Evolutionary conservation across 2,888 invertebrate genomes (phyloP).

Genomic region (Hydrotaea diabolus): DNA sequence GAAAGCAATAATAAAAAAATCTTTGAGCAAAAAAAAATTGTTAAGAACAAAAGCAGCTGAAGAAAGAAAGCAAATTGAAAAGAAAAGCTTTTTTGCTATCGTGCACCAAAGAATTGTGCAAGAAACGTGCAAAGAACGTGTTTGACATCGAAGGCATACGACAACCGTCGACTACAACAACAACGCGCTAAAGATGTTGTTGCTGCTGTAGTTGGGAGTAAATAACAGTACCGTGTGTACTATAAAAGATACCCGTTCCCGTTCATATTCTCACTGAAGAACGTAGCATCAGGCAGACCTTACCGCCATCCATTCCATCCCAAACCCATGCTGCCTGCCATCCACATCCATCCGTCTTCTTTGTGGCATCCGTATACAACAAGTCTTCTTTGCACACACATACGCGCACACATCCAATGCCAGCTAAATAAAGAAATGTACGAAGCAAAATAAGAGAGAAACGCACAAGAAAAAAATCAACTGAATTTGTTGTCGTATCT

Average conservation of each 20-base stretch:
- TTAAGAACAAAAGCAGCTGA: not conserved
- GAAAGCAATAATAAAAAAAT: no score
- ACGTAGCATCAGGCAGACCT: slow-evolving; percentile 18
- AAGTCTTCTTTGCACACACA: slow-evolving; percentile 2
- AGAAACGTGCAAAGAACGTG: slow-evolving; percentile 69
- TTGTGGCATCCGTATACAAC: slow-evolving; percentile 14
- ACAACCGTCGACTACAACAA: not conserved
- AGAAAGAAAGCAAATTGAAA: slow-evolving; percentile 47
- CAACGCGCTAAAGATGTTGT: not conserved
- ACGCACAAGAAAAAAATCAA: slow-evolving; percentile 20
- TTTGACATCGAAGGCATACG: slow-evolving; percentile 59
- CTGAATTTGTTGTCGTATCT: slow-evolving; percentile 6
- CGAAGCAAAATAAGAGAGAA: slow-evolving; percentile 24
- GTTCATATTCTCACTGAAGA: not conserved
- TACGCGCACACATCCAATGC: not conserved
- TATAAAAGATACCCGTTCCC: slow-evolving; percentile 51
- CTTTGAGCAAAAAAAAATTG: not conserved
- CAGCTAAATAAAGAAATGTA: not conserved
- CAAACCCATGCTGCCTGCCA: not conserved
- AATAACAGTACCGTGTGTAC: slow-evolving; percentile 78
- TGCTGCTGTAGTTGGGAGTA: slow-evolving; percentile 64
- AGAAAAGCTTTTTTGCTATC: slow-evolving; percentile 23
- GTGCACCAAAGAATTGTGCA: slow-evolving; percentile 50
- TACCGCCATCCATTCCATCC: not conserved
- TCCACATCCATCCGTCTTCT: slow-evolving; percentile 17